Evolutionary conservation across 2,113 vertebrate genomes (phyloP), one percentile per base, ranked within the genome.

Genomic region (Syrrhaptes paradoxus): DNA sequence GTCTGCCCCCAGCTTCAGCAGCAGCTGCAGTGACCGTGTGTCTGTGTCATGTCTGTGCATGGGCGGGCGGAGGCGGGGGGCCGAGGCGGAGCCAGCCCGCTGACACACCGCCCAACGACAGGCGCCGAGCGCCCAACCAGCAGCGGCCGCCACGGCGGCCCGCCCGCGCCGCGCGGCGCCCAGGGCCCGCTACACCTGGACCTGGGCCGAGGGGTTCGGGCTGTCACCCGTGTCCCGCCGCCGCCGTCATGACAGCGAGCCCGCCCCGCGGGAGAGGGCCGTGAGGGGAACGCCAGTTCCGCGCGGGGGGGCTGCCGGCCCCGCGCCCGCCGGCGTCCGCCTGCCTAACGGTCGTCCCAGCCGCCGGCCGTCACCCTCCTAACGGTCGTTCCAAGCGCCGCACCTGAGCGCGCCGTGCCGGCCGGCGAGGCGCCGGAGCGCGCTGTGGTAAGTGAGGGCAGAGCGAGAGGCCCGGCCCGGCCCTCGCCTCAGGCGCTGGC

Each of bases 11-110:
- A 81, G 63, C 91, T 81, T 81, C 72, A 87, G 95, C 93, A 26
- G 95, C 97, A 95, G 97, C 97, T 90, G 97, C 97, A 97, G 96
- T 82, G 96, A 63, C 95, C 74, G 87, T 96, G 97, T 95, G 95
- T 93, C 97, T 95, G 95, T 97, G 95, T 97, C 97, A 94, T 94
- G 97, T 97, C 98, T 96, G 97, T 96, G 95, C 95, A 84, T 93
- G 96, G 90, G 93, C 79, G 96, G 97, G 96, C 73, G 95, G 96
- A 91, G 93, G 80, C 80, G 80, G 32, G 80, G 86, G 66, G 83
- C 34, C 84, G 94, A 85, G 87, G 90, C 83, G 93, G 88, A 49
- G 43, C 75, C 89, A 24, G 66, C 68, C 93, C 93, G 73, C 92
- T 79, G 73, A 73, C 94, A 85, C 87, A 0, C 96, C 96, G 96